These are phyloP conservation scores for Gila orcuttii DNA, from an alignment of 2,113 vertebrate genomes.

Conservation along the genomic window DNA sequence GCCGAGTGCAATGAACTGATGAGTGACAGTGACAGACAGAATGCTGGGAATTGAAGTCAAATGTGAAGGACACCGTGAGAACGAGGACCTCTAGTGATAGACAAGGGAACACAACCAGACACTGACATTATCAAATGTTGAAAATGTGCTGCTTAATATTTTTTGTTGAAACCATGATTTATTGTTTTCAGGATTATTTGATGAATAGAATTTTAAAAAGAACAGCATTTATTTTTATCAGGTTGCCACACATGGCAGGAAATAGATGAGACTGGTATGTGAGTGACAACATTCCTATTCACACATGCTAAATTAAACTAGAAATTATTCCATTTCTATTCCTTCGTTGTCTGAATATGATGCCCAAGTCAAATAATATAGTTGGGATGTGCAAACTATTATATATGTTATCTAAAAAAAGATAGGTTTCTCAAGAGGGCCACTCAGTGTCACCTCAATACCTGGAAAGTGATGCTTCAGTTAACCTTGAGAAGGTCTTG, in stretches of 20 bases:
- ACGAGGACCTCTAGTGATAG: too few species aligned
- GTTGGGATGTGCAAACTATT: not conserved
- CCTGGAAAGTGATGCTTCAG: not conserved
- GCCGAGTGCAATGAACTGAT: too few species aligned
- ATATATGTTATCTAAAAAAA: not conserved
- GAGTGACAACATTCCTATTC: not conserved
- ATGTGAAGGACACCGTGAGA: too few species aligned
- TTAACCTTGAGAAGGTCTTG: slow-evolving; percentile 18
- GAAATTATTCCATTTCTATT: not conserved
- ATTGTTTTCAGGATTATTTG: not conserved
- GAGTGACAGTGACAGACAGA: too few species aligned
- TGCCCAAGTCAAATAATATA: not conserved
- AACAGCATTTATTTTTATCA: not conserved
- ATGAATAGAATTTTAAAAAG: not conserved
- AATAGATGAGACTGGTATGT: not conserved
- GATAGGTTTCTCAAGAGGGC: not conserved
- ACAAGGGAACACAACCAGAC: too few species aligned
- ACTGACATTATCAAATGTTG: not conserved
- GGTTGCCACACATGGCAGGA: not conserved
- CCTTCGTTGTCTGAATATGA: too few species aligned
- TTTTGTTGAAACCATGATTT: not conserved
- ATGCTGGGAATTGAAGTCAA: too few species aligned
- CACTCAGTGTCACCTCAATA: not conserved
- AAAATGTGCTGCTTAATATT: not conserved
- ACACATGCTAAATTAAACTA: not conserved